Conservation (phyloP, 2,113 vertebrate genomes). For the Raja brachyura region DNA sequence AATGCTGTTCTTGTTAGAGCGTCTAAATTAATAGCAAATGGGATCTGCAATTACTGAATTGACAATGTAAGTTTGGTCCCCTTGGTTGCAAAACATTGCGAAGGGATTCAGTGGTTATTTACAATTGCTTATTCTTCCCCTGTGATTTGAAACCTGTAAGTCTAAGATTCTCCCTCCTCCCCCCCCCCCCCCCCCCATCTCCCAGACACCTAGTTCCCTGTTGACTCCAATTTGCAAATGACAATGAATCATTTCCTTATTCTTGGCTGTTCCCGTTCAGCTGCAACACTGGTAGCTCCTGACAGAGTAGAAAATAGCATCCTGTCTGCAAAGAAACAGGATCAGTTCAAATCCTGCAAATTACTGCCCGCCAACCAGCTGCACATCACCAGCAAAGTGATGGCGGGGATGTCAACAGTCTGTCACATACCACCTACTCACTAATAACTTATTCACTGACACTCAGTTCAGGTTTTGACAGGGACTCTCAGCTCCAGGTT, state of each 20-base stretch:
- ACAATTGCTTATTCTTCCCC: neutral
- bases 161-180: neutral
- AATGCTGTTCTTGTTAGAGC: neutral
- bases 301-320: no score
- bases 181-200: neutral
- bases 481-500: no score
- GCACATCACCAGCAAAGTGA: no score
- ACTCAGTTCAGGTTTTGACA: no score
- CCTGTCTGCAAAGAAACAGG: no score
- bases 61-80: neutral
- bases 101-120: neutral
- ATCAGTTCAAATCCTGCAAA: no score
- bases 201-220: neutral
- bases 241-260: neutral
- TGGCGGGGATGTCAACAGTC: no score
- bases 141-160: neutral
- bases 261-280: neutral
- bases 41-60: neutral
- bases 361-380: no score
- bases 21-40: constrained; percentile 20
- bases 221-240: neutral
- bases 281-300: no score
- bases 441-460: no score
- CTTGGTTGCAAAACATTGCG: neutral
- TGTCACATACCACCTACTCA: no score